Base-by-base conservation (phyloP, 2,797 vertebrate genomes). In the Oreochromis grahami region DNA sequence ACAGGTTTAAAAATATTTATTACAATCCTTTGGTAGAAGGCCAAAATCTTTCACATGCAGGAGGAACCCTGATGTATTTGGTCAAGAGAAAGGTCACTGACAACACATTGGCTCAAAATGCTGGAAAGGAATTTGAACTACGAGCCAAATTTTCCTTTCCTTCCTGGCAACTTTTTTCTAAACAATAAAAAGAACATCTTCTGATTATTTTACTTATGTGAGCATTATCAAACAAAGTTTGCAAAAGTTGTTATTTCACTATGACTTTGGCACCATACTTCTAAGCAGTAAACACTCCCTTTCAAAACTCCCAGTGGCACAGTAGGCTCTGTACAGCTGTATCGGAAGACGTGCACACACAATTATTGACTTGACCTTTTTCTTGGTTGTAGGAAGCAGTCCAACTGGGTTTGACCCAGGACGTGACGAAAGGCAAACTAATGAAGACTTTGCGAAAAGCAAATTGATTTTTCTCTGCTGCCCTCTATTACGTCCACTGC, bases 361-460 rank as follows among this genome's bases (percentile, higher is more conserved):
- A 51, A 13, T 80, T 92, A 95, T 91, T 85, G 93, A 94, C 87
- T 78, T 91, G 93, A 94, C 95, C 93, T 95, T 95, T 96, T 74
- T 84, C 63, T 84, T 51, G 77, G 78, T 83, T 84, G 81, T 82
- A 88, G 91, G 86, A 90, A 93, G 89, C 85, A 41, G 86, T 79
- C 80, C 85, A 88, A 90, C 91, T 88, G 84, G 82, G 77, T 92
- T 89, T 94, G 93, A 95, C 94, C 93, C 84, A 45, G 74, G 78
- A 32, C 83, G 85, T 93, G 91, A 94, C 92, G 92, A 90, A 90
- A 93, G 79, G 87, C 88, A 93, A 94, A 94, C 90, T 90, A 96
- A 96, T 96, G 91, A 96, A 95, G 92, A 91, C 92, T 92, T 94
- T 92, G 92, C 89, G 87, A 93, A 93, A 94, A 87, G 85, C 81